Percentiles rank a stretch among this genome's conserved stretches.
These are phyloP conservation scores for Morpho helenor DNA, from an alignment of 2,888 invertebrate genomes.

Conservation along the genomic window DNA sequence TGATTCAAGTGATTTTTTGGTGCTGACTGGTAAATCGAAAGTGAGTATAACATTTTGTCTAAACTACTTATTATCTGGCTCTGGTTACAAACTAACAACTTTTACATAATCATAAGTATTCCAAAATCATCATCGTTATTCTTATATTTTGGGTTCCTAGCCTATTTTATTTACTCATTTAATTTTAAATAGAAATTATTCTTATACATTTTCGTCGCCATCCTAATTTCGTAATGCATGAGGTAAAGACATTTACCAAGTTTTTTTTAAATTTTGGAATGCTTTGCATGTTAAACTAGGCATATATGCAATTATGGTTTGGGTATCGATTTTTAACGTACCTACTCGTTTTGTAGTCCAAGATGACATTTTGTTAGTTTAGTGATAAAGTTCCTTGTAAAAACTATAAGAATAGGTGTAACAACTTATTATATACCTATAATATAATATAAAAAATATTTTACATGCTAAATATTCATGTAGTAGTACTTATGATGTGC, in stretches of 20 bases:
- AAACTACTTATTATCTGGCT: conserved; percentile 13
- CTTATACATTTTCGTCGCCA: no score
- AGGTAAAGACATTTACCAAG: neutral
- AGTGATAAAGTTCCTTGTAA: no score
- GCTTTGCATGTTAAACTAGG: conserved; percentile 1
- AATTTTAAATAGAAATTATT: no score
- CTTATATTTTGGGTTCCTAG: neutral
- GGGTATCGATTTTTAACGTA: no score
- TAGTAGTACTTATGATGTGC: no score
- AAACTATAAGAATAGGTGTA: no score
- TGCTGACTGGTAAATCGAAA: conserved; percentile 18
- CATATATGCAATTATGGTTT: neutral
- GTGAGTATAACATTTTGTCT: conserved; percentile 22
- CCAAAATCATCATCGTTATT: neutral
- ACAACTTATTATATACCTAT: no score
- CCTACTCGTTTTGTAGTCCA: no score
- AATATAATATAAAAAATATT: no score
- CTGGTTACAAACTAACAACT: conserved; percentile 10
- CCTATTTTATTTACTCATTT: no score
- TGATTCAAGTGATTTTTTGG: conserved; percentile 18
- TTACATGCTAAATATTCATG: no score
- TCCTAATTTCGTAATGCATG: neutral
- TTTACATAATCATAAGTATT: neutral
- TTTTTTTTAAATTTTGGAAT: conserved; percentile 4
- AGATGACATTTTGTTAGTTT: no score